Evolutionary conservation across 1,140 invertebrate species (phyloP).

Genomic region (Mesaphorura yosii): DNA sequence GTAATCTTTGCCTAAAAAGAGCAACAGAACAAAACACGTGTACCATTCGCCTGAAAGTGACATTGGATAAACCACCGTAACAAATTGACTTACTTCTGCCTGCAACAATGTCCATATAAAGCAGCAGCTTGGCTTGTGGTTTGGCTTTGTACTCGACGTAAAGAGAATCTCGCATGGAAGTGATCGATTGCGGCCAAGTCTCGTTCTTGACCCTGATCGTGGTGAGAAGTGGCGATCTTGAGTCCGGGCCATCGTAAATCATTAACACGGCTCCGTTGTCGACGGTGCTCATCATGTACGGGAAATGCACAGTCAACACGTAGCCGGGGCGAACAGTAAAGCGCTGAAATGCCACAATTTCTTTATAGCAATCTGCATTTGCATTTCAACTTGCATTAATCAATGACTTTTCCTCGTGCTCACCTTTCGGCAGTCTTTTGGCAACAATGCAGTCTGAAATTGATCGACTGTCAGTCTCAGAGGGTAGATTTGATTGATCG

Average conservation of each 20-base stretch:
- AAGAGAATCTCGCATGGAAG: constrained; percentile 60
- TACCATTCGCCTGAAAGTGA: no score
- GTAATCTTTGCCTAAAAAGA: constrained; percentile 56
- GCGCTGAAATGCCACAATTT: constrained; percentile 41
- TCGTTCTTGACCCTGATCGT: constrained; percentile 58
- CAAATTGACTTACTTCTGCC: constrained; percentile 45
- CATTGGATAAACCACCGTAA: no score
- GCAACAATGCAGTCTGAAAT: constrained; percentile 50
- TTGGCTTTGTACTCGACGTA: constrained; percentile 61
- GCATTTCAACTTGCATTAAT: no score
- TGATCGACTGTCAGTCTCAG: constrained; percentile 64
- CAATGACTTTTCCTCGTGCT: no score
- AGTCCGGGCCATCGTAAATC: constrained; percentile 62
- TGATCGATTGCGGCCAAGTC: constrained; percentile 72
- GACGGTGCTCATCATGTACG: constrained; percentile 58
- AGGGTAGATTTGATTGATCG: constrained; percentile 68
- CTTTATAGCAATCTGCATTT: no score
- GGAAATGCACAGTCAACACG: constrained; percentile 68
- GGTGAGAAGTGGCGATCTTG: constrained; percentile 54
- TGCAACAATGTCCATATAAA: constrained; percentile 62
- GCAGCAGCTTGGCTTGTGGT: constrained; percentile 52
- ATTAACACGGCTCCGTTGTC: constrained; percentile 58
- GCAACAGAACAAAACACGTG: background rate
- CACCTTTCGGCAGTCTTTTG: constrained; percentile 58
- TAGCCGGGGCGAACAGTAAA: constrained; percentile 65